phyloP scores from a whole-genome alignment of 2,888 invertebrate species.

The Macaria notata region DNA sequence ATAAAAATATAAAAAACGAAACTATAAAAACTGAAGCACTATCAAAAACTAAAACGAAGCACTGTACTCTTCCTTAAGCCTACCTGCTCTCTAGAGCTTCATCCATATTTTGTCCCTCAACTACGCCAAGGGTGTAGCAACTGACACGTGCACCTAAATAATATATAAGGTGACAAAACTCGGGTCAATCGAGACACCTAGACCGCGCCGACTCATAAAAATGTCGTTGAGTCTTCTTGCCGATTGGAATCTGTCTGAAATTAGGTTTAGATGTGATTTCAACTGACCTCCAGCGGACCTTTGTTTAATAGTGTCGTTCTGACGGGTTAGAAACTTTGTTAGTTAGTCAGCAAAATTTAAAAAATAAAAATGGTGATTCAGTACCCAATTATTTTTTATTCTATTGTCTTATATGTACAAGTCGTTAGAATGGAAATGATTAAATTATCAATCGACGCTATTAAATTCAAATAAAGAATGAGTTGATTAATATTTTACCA shows the following conservation, averaged over 20 bases:
- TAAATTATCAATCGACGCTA: no score
- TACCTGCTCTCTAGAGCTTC: constrained; percentile 8
- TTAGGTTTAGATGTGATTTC: constrained; percentile 14
- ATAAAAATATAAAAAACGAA: no score
- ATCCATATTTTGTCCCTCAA: constrained; percentile 18
- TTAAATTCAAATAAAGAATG: no score
- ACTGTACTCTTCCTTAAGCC: not conserved
- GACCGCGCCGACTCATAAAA: constrained; percentile 27
- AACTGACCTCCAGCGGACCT: constrained; percentile 11
- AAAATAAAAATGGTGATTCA: no score
- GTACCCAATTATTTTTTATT: no score
- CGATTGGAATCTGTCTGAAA: constrained; percentile 10
- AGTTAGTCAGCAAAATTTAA: not conserved
- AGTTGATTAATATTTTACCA: no score
- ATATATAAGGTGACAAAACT: constrained; percentile 32
- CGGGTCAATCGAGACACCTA: constrained; percentile 27
- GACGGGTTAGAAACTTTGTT: not conserved
- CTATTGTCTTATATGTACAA: no score
- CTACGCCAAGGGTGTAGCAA: constrained; percentile 22
- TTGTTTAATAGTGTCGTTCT: constrained; percentile 12
- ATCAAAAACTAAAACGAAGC: no score
- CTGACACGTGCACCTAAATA: constrained; percentile 32
- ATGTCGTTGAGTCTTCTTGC: constrained; percentile 14
- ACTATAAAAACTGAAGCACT: no score
- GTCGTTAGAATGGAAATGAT: no score